Evolutionary conservation across 2,888 invertebrate genomes (phyloP).

Genomic region (Branchellion lobata): DNA sequence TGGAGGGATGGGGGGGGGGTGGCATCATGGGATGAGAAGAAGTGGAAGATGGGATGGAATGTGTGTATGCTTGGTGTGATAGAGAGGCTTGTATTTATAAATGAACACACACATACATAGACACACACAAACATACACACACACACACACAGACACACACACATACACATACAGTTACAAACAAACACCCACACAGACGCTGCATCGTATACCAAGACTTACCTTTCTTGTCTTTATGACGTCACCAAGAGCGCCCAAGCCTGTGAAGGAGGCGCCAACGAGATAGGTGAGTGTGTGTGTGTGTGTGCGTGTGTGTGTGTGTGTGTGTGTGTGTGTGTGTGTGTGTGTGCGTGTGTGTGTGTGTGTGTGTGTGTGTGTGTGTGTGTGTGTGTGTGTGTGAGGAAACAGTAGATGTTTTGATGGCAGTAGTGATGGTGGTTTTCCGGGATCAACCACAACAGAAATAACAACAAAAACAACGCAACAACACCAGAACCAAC

Average conservation of each 20-base stretch:
- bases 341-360: constrained; percentile 34
- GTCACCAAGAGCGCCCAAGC: constrained; percentile 23
- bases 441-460: too few species aligned
- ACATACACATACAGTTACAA: not conserved
- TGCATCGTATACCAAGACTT: constrained; percentile 30
- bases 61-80: not conserved
- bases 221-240: constrained; percentile 37
- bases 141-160: constrained; percentile 8
- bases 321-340: constrained; percentile 1
- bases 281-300: constrained; percentile 13
- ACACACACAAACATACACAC: not conserved
- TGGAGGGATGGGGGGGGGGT: too few species aligned
- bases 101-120: not conserved
- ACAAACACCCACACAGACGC: constrained; percentile 14
- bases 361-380: constrained; percentile 13
- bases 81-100: not conserved
- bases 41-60: too few species aligned
- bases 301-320: not conserved
- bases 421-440: too few species aligned
- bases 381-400: too few species aligned
- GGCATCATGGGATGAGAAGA: too few species aligned
- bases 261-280: constrained; percentile 36
- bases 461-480: too few species aligned
- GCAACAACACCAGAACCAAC: too few species aligned
- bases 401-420: not conserved